These are phyloP conservation scores for Aplocera efformata DNA, from an alignment of 2,888 invertebrate genomes.

Conservation along the genomic window DNA sequence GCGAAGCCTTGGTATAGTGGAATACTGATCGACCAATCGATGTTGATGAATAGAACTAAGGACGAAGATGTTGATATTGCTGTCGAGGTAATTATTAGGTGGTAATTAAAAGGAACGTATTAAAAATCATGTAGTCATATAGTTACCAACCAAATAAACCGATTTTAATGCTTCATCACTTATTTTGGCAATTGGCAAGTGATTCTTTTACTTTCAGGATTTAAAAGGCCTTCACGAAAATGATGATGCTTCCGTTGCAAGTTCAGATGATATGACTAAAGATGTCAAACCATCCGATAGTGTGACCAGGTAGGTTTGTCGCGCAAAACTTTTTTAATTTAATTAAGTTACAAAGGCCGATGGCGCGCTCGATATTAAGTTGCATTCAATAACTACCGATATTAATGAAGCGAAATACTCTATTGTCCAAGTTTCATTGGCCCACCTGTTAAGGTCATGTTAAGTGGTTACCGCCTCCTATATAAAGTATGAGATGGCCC, in stretches of 20 bases:
- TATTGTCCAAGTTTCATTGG: too few species aligned
- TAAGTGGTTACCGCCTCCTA: too few species aligned
- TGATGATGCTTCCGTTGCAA: slow-evolving; percentile 40
- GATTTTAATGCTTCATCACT: too few species aligned
- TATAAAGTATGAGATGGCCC: too few species aligned
- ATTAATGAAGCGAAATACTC: too few species aligned
- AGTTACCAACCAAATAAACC: too few species aligned
- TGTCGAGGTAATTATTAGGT: slow-evolving; percentile 57
- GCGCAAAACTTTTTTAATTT: slow-evolving; percentile 13
- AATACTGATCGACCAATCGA: slow-evolving; percentile 90
- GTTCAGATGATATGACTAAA: slow-evolving; percentile 53
- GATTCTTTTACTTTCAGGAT: too few species aligned
- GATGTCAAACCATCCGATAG: slow-evolving; percentile 87
- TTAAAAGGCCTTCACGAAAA: slow-evolving; percentile 41
- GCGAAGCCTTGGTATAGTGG: slow-evolving; percentile 91
- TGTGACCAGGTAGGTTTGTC: slow-evolving; percentile 85
- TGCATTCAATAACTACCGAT: too few species aligned
- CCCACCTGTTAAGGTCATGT: too few species aligned
- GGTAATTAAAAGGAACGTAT: neutral
- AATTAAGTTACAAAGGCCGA: too few species aligned
- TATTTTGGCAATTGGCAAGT: too few species aligned
- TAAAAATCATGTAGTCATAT: neutral
- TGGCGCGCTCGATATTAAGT: too few species aligned
- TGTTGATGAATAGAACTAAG: slow-evolving; percentile 89
- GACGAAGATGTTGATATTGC: slow-evolving; percentile 81